Percentiles rank a stretch among this genome's conserved stretches.
phyloP scores from a whole-genome alignment of 2,888 invertebrate genomes.

The Campoletis raptor region DNA sequence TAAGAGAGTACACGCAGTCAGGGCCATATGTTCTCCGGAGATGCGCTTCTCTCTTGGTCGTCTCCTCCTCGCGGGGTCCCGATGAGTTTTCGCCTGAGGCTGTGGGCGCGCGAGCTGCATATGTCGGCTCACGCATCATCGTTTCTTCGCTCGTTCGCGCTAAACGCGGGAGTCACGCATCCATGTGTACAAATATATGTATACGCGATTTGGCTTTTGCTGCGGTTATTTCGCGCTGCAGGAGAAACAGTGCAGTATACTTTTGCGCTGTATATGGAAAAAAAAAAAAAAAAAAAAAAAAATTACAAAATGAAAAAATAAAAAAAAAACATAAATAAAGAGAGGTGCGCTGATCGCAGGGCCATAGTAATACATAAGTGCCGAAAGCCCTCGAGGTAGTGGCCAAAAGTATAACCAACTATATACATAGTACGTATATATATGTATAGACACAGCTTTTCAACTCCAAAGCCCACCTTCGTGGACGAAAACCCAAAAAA shows the following conservation, averaged over 20 bases:
- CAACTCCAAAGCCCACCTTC: conserved; percentile 50
- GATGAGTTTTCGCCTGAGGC: conserved; percentile 60
- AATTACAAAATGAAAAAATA: not conserved
- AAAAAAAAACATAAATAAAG: conserved; percentile 29
- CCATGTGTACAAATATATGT: conserved; percentile 21
- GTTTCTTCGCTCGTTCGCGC: conserved; percentile 67
- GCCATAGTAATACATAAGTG: conserved; percentile 56
- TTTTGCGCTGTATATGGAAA: conserved; percentile 47
- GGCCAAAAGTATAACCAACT: conserved; percentile 46
- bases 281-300: not conserved
- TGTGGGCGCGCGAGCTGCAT: conserved; percentile 70
- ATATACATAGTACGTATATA: conserved; percentile 28
- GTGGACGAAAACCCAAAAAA: conserved; percentile 29
- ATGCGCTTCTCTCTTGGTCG: conserved; percentile 49
- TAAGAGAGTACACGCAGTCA: conserved; percentile 48
- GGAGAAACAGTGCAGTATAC: conserved; percentile 55
- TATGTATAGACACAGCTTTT: conserved; percentile 48
- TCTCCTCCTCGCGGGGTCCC: conserved; percentile 52
- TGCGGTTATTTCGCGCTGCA: conserved; percentile 51
- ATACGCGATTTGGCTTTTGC: conserved; percentile 28
- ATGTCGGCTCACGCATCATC: conserved; percentile 74
- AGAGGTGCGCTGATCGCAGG: conserved; percentile 55
- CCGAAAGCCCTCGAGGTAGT: conserved; percentile 61
- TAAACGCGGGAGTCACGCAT: conserved; percentile 80
- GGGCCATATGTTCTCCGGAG: conserved; percentile 70